Percentiles rank a stretch among this genome's conserved stretches.
Evolutionary conservation across 1,140 invertebrate species (phyloP).

Genomic region (Elymnias hypermnestra): DNA sequence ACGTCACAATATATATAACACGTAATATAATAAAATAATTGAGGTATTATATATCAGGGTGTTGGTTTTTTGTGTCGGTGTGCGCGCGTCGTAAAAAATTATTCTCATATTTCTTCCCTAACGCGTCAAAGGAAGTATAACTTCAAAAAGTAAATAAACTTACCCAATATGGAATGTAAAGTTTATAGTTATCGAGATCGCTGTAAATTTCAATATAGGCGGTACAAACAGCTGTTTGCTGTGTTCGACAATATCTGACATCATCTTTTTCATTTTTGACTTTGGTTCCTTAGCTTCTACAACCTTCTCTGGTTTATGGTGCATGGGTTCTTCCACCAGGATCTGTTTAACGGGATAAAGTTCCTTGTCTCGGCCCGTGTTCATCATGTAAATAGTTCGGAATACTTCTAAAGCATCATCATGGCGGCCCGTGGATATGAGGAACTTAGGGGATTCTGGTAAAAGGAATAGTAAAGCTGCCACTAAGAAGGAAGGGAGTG

Average conservation of each 20-base stretch:
- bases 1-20: no score
- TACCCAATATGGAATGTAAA: conserved; percentile 92
- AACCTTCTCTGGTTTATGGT: conserved; percentile 74
- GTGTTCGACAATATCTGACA: conserved; percentile 85
- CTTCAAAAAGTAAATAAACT: no score
- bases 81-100: no score
- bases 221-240: conserved; percentile 87
- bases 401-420: conserved; percentile 89
- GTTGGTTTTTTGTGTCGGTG: no score
- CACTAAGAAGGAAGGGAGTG: conserved; percentile 90
- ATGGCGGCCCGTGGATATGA: conserved; percentile 85
- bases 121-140: no score
- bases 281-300: conserved; percentile 46
- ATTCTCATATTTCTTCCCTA: no score
- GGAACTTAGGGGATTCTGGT: conserved; percentile 95
- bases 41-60: no score
- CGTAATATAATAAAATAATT: no score
- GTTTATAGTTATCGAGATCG: conserved; percentile 90
- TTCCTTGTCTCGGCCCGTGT: conserved; percentile 84
- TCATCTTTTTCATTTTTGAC: conserved; percentile 79
- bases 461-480: conserved; percentile 88
- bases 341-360: conserved; percentile 87
- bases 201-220: conserved; percentile 87
- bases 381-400: conserved; percentile 85
- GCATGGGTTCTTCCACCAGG: conserved; percentile 80